phyloP scores from a whole-genome alignment of 2,113 vertebrate species.

The Sialia sialis region DNA sequence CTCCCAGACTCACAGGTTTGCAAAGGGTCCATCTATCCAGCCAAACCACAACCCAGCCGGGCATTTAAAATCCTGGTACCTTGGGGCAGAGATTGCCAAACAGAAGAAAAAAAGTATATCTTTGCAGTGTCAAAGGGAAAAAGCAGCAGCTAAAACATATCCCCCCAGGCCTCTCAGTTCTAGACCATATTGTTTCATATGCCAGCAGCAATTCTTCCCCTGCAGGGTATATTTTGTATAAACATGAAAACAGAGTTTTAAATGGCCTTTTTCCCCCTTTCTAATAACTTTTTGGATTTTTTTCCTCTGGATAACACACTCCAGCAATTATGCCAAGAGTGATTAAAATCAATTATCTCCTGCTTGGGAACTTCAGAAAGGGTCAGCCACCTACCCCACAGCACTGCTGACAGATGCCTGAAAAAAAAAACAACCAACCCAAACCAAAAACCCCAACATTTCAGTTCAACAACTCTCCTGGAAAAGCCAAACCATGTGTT shows the following conservation, averaged over 20 bases:
- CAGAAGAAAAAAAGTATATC: accelerated
- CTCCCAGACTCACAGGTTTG: neutral
- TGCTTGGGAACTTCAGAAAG: neutral
- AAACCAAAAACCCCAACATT: neutral
- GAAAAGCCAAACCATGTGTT: neutral
- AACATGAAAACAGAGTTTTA: neutral
- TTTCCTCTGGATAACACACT: neutral
- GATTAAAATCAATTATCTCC: neutral
- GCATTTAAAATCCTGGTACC: neutral
- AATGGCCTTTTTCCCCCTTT: accelerated
- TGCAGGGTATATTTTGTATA: neutral
- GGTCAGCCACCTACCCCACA: neutral
- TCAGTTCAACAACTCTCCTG: neutral
- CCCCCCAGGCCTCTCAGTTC: neutral
- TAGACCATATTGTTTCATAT: neutral
- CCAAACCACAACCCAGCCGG: neutral
- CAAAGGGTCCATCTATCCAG: neutral
- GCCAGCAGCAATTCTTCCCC: neutral
- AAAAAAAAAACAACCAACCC: neutral
- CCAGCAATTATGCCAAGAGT: neutral
- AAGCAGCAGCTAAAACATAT: neutral
- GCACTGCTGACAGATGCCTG: neutral
- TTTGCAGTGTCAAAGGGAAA: neutral
- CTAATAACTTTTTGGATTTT: neutral
- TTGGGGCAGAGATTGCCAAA: neutral